Evolutionary conservation across 2,888 invertebrate species (phyloP), one percentile per base, ranked within the genome.

Genomic region (Ochlodes sylvanus): DNA sequence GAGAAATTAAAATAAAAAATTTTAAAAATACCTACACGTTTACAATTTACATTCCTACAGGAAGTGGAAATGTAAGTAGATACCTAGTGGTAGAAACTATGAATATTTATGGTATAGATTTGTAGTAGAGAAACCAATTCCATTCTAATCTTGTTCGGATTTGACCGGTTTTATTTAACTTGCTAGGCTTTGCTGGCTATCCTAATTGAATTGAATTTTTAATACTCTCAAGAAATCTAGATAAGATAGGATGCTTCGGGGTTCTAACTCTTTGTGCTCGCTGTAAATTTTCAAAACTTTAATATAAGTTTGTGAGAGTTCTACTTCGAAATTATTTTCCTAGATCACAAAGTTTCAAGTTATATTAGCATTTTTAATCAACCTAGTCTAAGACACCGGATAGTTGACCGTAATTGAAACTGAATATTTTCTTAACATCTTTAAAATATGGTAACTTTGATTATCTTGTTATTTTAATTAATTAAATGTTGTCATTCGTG

Each of bases 91-190:
- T 32, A 32, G 2, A 32, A 32, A 32, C 5, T 32, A 32, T 32
- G 3, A 42, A n/a, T 5, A 42, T n/a, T n/a, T n/a, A n/a, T n/a
- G n/a, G n/a, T n/a, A n/a, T n/a, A n/a, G n/a, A n/a, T n/a, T n/a
- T 7, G 15, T 44, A 7, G 15, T 15, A 44, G 6, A 44, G 6
- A 15, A 44, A n/a, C 15, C 7, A 44, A 10, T 15, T 15, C 44
- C 10, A 10, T 7, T 1, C n/a, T 4, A 15, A 44, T 44, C 7
- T 15, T 9, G 7, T 15, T 44, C 7, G 15, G 44, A 15, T 15
- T 80, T 81, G 79, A 79, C 85, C 76, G 81, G 69, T 77, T 77
- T 76, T 78, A 79, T 77, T 54, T 38, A n/a, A 27, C 27, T 27
- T 27, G 15, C 14, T 50, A 21, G 15, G 12, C 34, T 62, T 2